Conservation (phyloP, 2,888 invertebrate species). For the Dynastes hyllus region DNA sequence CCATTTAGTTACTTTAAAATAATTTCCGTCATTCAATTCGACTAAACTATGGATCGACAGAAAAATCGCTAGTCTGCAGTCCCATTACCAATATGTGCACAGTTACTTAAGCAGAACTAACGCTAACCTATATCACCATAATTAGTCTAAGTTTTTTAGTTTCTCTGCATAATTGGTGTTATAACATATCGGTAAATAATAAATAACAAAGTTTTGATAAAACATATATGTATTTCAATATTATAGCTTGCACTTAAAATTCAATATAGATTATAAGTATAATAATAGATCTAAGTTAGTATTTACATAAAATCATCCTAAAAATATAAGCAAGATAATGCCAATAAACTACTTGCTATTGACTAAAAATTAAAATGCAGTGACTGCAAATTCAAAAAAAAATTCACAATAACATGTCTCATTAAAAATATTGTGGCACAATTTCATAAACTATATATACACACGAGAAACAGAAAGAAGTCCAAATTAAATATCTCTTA, state of each 20-base stretch:
- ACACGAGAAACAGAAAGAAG: slow-evolving; percentile 42
- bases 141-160: no score
- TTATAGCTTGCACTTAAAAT: slow-evolving; percentile 59
- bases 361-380: slow-evolving; percentile 53
- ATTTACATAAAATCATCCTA: slow-evolving; percentile 66
- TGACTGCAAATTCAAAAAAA: slow-evolving; percentile 53
- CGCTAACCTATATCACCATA: no score
- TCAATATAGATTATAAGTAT: slow-evolving; percentile 54
- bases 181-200: slow-evolving; percentile 24
- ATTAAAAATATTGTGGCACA: slow-evolving; percentile 49
- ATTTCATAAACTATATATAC: slow-evolving; percentile 49
- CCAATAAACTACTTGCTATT: slow-evolving; percentile 60
- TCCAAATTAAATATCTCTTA: slow-evolving; percentile 38
- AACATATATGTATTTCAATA: slow-evolving; percentile 63
- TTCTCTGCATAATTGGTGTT: no score
- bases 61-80: no score
- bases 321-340: slow-evolving; percentile 66
- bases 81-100: no score
- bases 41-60: no score
- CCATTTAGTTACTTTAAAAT: no score
- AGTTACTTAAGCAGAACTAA: no score
- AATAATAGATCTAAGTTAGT: slow-evolving; percentile 66
- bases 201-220: slow-evolving; percentile 53
- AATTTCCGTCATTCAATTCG: no score
- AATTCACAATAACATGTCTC: slow-evolving; percentile 43